Conservation (phyloP, 2,888 invertebrate genomes). For the Coelinius sp. region DNA sequence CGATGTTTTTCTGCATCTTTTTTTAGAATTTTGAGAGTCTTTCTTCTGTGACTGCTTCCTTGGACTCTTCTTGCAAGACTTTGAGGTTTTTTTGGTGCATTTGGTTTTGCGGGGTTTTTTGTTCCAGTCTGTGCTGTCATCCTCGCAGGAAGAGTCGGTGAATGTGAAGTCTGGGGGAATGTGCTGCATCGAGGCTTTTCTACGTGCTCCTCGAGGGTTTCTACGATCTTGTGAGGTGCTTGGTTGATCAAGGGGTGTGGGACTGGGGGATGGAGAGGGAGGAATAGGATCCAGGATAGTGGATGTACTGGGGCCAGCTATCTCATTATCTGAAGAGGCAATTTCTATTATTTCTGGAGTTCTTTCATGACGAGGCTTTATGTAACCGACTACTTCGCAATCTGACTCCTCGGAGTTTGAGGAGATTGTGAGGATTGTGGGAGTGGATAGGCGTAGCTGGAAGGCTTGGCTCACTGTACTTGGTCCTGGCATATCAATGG, state of each 20-base stretch:
- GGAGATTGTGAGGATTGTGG: slow-evolving; percentile 60
- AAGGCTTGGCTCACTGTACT: slow-evolving; percentile 58
- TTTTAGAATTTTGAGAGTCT: slow-evolving; percentile 39
- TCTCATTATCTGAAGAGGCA: slow-evolving; percentile 74
- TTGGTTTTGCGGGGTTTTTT: slow-evolving; percentile 29
- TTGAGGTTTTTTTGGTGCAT: slow-evolving; percentile 36
- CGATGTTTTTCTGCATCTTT: slow-evolving; percentile 34
- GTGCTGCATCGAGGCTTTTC: not conserved
- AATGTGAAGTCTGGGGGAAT: not conserved
- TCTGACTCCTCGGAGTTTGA: slow-evolving; percentile 71
- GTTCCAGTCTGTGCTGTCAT: slow-evolving; percentile 47
- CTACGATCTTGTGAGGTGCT: slow-evolving; percentile 44
- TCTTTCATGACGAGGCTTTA: slow-evolving; percentile 78
- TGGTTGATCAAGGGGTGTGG: slow-evolving; percentile 30
- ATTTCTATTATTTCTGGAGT: slow-evolving; percentile 79
- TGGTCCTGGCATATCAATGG: slow-evolving; percentile 58
- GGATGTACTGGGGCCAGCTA: slow-evolving; percentile 54
- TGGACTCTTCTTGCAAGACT: slow-evolving; percentile 33
- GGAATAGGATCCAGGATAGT: not conserved
- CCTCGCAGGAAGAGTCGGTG: slow-evolving; percentile 45
- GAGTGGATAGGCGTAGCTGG: slow-evolving; percentile 46
- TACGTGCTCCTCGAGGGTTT: slow-evolving; percentile 30
- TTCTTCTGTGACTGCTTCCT: slow-evolving; percentile 43
- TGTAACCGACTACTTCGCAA: slow-evolving; percentile 77
- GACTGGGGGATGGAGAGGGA: not conserved